Base-by-base conservation (phyloP, 2,888 invertebrate species). In the Pristionchus entomophagus region DNA sequence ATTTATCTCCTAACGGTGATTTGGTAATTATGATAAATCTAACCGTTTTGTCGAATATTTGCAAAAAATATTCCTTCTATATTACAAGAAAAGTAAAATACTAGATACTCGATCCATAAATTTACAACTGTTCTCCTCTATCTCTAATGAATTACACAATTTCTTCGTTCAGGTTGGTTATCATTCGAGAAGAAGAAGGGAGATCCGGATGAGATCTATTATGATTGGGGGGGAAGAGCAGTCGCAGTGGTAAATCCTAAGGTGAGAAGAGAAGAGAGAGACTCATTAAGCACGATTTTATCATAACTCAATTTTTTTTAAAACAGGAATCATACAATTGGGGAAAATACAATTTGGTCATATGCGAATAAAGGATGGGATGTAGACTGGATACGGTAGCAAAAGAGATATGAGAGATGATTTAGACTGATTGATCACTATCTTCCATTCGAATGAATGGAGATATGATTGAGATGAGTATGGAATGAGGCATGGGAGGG, bases 161-260 rank as follows among this genome's bases (percentile, higher is more conserved):
- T 8, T 59, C 29, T 35, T 65, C 19, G 32, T 45, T 41, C 32
- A 84, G 84, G 84, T 29, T 84, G 84, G 84, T 32, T 84, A 17
- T 84, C 84, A 45, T 84, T 84, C 84, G 84, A 84, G 84, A 84
- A 69, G 65, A 26, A 32, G 35, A n/a, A 49, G 14, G 35, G 51
- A 12, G 62, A 62, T n/a, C 14, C 59, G 5, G 84, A 84, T 14
- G 69, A 62, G 65, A 69, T 84, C 32, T n/a, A 19, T 19, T 84
- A 84, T 32, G 84, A 84, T 53, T 84, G 84, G 84, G 84, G 84
- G 32, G 45, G 45, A 12, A 26, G 84, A 32, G 84, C 84, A 22
- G 12, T 38, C 32, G 32, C 35, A 6, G 41, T 49, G 1, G 22
- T 84, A 35, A 29, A 32, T 32, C 62, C 65, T 17, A 29, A 35